Evolutionary conservation across 2,797 vertebrate genomes (phyloP), one percentile per base, ranked within the genome.

Genomic region (Cyclopterus lumpus): DNA sequence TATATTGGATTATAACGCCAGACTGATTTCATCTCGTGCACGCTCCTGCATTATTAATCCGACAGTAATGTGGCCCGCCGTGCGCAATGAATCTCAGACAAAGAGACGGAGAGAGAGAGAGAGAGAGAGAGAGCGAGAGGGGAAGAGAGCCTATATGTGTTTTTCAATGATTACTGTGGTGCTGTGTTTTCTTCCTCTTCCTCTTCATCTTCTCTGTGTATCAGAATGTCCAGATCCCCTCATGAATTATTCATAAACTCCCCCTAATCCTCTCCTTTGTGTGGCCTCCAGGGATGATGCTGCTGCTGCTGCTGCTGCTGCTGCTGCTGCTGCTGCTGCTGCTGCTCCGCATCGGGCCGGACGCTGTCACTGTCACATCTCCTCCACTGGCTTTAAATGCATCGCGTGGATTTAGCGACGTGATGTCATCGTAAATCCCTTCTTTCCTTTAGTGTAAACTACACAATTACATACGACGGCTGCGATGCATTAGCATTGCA

Each of bases 211-310:
- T 10, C 42, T 54, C 16, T 67, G 58, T 92, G 91, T 91, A 90
- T 90, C 86, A 93, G 86, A 92, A 92, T 92, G 93, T 91, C 77
- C 79, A 75, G 69, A 83, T 83, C 76, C 80, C 80, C 22, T 86
- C 86, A 92, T 94, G 88, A 86, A 93, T 94, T 84, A 94, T 94
- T 91, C 86, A 93, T 68, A 68, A 83, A 71, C 24, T 34, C 61
- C 77, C 65, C 71, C 77, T 92, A 93, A 94, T 93, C 90, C 92
- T 84, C 32, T 81, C 82, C 89, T 93, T 94, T 94, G 93, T 94
- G 92, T 84, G 0, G 71, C 88, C 90, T 88, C 83, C 68, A 22
- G 91, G 91, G 86, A 89, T 14, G 26, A 26, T 28, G 61, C 79
- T 62, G 74, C 30, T 85, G 85, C 83, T 75, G 26, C 26, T 28